Evolutionary conservation across 2,797 vertebrate genomes (phyloP).

Genomic region (Gallinago stenura): DNA sequence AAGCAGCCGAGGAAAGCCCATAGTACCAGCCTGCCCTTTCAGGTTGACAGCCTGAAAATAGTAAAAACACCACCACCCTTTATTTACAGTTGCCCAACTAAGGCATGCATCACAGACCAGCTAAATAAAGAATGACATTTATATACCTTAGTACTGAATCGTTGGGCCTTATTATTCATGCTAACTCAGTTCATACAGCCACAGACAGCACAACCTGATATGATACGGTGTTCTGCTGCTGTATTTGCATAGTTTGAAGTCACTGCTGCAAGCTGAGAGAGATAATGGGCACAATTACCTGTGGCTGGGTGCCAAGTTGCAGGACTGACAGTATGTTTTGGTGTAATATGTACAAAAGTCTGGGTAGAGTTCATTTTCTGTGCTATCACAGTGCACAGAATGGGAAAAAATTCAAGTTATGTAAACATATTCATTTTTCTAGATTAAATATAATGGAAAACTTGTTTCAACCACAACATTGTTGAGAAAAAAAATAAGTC

Average conservation of each 20-base stretch:
- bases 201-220: background rate
- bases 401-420: background rate
- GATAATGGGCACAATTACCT: background rate
- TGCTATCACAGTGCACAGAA: background rate
- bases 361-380: background rate
- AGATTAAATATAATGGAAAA: background rate
- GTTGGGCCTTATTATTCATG: background rate
- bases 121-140: accelerated
- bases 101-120: background rate
- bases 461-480: background rate
- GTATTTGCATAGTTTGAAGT: background rate
- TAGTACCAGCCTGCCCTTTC: background rate
- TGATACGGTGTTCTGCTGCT: background rate
- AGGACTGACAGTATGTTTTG: background rate
- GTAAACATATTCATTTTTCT: background rate
- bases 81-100: background rate
- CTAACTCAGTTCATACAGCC: accelerated
- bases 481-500: background rate
- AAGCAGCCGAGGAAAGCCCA: background rate
- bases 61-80: background rate
- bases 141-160: background rate
- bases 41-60: background rate
- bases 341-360: background rate
- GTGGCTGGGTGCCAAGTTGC: background rate
- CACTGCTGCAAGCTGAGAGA: background rate